These are phyloP conservation scores for Lepidurus couesii DNA, from an alignment of 1,140 invertebrate genomes.

Conservation along the genomic window DNA sequence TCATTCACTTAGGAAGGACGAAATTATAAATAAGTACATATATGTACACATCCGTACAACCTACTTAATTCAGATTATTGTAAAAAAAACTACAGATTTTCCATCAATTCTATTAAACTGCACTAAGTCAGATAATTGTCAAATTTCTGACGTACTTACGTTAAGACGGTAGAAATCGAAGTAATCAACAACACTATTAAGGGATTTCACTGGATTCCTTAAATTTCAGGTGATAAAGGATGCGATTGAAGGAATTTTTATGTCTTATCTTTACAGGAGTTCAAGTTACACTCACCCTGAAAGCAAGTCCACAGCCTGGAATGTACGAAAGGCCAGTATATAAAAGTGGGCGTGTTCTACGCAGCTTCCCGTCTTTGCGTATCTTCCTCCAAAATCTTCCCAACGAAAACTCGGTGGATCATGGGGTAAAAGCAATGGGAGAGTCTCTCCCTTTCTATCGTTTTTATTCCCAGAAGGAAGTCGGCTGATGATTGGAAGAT, in stretches of 20 bases:
- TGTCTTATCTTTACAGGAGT: neutral
- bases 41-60: too few species aligned
- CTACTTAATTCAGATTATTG: too few species aligned
- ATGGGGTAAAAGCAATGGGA: neutral
- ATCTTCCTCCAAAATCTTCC: too few species aligned
- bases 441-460: neutral
- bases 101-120: too few species aligned
- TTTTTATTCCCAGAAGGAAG: constrained; percentile 1
- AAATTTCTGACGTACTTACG: too few species aligned
- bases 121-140: too few species aligned
- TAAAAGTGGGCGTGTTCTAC: neutral
- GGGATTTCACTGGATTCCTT: too few species aligned
- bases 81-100: too few species aligned
- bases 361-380: neutral
- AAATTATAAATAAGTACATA: too few species aligned
- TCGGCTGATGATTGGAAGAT: neutral
- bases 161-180: too few species aligned
- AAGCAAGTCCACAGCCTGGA: neutral
- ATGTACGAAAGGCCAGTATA: neutral
- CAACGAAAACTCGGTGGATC: neutral
- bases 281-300: neutral
- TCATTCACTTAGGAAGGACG: too few species aligned
- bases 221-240: neutral
- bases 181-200: too few species aligned
- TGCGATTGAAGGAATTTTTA: neutral